phyloP scores from a whole-genome alignment of 2,797 vertebrate genomes.

The Zenarchopterus dispar region DNA sequence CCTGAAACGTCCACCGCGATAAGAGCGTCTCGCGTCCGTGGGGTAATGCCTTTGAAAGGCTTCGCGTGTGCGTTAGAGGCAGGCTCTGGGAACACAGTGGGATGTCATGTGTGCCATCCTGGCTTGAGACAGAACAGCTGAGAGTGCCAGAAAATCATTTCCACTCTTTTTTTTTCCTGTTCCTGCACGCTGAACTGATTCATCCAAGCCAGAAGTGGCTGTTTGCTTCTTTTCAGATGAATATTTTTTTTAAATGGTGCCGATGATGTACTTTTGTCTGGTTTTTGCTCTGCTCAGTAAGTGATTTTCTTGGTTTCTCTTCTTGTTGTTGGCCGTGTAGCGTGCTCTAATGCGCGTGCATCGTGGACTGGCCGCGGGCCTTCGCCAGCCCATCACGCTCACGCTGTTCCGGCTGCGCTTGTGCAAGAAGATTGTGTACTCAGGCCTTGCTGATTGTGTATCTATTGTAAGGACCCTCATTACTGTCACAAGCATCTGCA shows the following conservation, averaged over 20 bases:
- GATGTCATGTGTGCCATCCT: constrained; percentile 65
- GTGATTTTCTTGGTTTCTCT: constrained; percentile 39
- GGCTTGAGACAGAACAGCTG: constrained; percentile 52
- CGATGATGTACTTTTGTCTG: constrained; percentile 28
- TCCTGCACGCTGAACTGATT: constrained; percentile 39
- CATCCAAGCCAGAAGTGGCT: constrained; percentile 26
- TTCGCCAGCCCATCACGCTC: constrained; percentile 76
- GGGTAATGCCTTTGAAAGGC: constrained; percentile 75
- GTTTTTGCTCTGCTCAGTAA: constrained; percentile 34
- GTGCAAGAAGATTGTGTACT: constrained; percentile 53
- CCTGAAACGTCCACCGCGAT: constrained; percentile 62
- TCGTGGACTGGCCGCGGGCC: constrained; percentile 61
- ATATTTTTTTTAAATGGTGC: constrained; percentile 31
- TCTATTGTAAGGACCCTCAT: constrained; percentile 65
- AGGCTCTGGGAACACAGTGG: constrained; percentile 59
- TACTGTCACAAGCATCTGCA: constrained; percentile 75
- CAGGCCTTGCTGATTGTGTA: constrained; percentile 71
- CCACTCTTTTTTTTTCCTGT: constrained; percentile 15
- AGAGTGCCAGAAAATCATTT: constrained; percentile 33
- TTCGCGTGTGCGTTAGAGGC: constrained; percentile 68
- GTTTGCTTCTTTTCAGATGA: constrained; percentile 39
- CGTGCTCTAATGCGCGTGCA: constrained; percentile 38
- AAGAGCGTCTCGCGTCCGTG: constrained; percentile 59
- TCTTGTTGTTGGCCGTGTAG: constrained; percentile 52
- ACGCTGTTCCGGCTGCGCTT: constrained; percentile 57